A percentile compares a stretch with the other conserved stretches of the same genome.
These are phyloP conservation scores for Drosophila antonietae DNA, from an alignment of 2,888 invertebrate genomes.

Conservation along the genomic window DNA sequence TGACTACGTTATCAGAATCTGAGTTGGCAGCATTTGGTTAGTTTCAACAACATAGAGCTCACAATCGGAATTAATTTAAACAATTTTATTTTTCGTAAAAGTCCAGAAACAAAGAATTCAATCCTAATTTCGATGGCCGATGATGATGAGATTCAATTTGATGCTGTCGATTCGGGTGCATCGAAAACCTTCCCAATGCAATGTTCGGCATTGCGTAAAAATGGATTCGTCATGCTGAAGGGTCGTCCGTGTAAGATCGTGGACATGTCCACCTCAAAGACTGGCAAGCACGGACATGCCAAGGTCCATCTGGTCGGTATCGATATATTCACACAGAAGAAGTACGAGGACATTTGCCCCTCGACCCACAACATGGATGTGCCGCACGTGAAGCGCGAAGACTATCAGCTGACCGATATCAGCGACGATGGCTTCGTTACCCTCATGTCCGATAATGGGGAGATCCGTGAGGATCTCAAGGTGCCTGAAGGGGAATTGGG, in stretches of 20 bases:
- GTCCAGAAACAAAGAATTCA: background rate
- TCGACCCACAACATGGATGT: constrained; percentile 99
- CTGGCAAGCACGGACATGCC: constrained; percentile 99
- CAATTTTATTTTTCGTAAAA: constrained; percentile 22
- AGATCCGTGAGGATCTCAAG: constrained; percentile 97
- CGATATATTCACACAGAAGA: constrained; percentile 93
- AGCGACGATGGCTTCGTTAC: constrained; percentile 95
- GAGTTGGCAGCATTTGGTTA: background rate
- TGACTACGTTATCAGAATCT: constrained; percentile 16
- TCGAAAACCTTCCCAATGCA: constrained; percentile 99
- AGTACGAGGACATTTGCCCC: constrained; percentile 99
- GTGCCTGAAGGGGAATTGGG: constrained; percentile 97
- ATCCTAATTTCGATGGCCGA: constrained; percentile 46
- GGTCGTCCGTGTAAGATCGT: constrained; percentile 99
- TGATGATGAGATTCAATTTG: constrained; percentile 88
- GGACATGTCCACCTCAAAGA: constrained; percentile 99
- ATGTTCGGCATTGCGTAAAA: constrained; percentile 99
- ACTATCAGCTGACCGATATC: constrained; percentile 98
- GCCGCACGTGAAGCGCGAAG: constrained; percentile 98
- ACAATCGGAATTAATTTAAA: constrained; percentile 18
- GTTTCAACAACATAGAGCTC: constrained; percentile 20
- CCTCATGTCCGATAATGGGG: constrained; percentile 98
- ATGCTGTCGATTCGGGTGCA: constrained; percentile 97
- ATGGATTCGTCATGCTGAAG: constrained; percentile 99
- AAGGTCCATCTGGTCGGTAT: constrained; percentile 98